Evolutionary conservation across 2,888 invertebrate species (phyloP), one percentile per base, ranked within the genome.

Genomic region (Cerastis leucographa): DNA sequence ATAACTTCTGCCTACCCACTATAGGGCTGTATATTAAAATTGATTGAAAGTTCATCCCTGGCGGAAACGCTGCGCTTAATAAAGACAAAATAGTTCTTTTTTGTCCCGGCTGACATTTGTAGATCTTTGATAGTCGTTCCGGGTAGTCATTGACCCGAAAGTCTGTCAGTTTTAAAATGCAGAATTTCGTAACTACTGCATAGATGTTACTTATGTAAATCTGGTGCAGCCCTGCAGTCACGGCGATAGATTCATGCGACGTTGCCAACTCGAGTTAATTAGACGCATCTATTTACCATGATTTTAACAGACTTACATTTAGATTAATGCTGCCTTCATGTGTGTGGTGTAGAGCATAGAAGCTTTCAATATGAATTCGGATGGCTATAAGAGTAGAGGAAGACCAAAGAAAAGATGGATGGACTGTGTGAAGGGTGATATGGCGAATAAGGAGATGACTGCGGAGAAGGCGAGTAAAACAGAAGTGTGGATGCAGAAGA

Each of bases 241-340:
- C 22, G 42, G 64, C 59, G 75, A 59, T 67, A 64, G 71, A 80
- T 82, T 85, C 83, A 81, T 64, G 79, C 78, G 67, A 61, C 79
- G 77, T 78, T 84, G 80, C 79, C 66, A 75, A 83, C 68, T 76
- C 68, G 81, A 79, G 86, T 89, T 91, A 90, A 91, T 91, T 91
- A 90, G 88, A 90, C 83, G 85, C 87, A 85, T 87, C 87, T 89
- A 90, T 91, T 89, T 85, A 76, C 85, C 83, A 86, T 88, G 88
- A 90, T 89, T 90, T 88, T 76, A 72, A 70, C n/a, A n/a, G n/a
- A n/a, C 89, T 87, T 86, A 88, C 85, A 84, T 73, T 73, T 76
- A 81, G 40, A 74, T 77, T 69, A 74, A 59, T 49, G n/a, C 56
- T 72, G 29, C 35, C 54, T 67, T 65, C 25, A 44, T 54, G 12